Conservation (phyloP, 1,140 invertebrate genomes). For the Epicauta chinensis region DNA sequence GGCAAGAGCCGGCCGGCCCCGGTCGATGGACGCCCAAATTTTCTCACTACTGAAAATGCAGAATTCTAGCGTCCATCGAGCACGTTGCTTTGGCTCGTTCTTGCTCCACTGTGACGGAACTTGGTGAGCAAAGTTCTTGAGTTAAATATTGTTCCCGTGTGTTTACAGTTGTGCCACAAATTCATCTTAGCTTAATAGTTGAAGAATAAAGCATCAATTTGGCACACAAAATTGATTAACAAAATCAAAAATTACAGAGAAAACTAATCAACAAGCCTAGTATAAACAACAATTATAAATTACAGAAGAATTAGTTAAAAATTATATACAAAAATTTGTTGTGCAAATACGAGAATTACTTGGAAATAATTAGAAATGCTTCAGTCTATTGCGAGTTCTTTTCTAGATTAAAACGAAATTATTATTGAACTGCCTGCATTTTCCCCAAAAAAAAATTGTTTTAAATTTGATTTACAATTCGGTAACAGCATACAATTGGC, state of each 20-base stretch:
- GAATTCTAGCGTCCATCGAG: too few relatives aligned
- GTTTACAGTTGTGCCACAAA: background rate
- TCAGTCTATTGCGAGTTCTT: background rate
- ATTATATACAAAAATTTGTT: background rate
- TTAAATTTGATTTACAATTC: slow-evolving; percentile 34
- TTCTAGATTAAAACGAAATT: background rate
- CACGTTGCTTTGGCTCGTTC: too few relatives aligned
- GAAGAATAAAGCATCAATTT: too few relatives aligned
- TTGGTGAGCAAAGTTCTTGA: background rate
- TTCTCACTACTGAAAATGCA: too few relatives aligned
- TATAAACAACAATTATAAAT: background rate
- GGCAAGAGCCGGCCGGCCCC: too few relatives aligned
- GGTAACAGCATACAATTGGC: slow-evolving; percentile 42
- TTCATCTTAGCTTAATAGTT: too few relatives aligned
- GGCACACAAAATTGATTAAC: too few relatives aligned
- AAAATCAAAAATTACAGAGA: background rate
- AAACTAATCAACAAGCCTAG: background rate
- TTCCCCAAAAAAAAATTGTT: slow-evolving; percentile 31
- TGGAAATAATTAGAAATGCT: background rate
- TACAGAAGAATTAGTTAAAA: background rate
- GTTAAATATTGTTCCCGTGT: background rate
- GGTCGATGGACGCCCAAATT: too few relatives aligned
- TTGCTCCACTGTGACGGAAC: background rate
- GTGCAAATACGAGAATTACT: background rate
- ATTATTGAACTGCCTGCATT: slow-evolving; percentile 39